Conservation (phyloP, 2,113 vertebrate species). For the Festucalex cinctus region DNA sequence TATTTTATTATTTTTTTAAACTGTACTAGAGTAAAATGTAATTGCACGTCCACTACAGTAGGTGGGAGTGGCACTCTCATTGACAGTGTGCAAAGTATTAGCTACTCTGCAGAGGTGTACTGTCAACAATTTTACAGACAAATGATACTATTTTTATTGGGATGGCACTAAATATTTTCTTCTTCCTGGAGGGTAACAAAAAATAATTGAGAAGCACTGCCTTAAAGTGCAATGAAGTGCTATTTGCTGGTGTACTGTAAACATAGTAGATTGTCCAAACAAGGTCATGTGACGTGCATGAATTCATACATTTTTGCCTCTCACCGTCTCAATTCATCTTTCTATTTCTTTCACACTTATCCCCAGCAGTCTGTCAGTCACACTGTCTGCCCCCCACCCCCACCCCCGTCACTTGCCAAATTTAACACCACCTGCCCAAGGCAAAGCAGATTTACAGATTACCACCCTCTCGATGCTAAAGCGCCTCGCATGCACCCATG, state of each 20-base stretch:
- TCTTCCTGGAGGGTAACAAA: too few relatives aligned
- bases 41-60: too few relatives aligned
- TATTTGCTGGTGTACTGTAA: background rate
- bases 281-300: constrained; percentile 37
- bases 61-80: too few relatives aligned
- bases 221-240: background rate
- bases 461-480: constrained; percentile 62
- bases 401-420: constrained; percentile 51
- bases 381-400: constrained; percentile 27
- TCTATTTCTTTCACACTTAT: constrained; percentile 11
- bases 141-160: too few relatives aligned
- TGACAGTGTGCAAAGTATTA: too few relatives aligned
- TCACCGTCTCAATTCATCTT: background rate
- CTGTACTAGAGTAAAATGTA: too few relatives aligned
- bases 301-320: constrained; percentile 6
- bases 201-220: background rate
- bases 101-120: too few relatives aligned
- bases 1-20: too few relatives aligned
- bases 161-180: too few relatives aligned
- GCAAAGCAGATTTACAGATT: constrained; percentile 77
- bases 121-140: too few relatives aligned
- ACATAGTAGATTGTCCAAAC: background rate
- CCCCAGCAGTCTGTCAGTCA: constrained; percentile 33
- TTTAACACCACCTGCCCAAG: constrained; percentile 66
- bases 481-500: constrained; percentile 51